These are phyloP conservation scores for Tribolium castaneum DNA, from an alignment of 1,140 invertebrate genomes.

Conservation along the genomic window DNA sequence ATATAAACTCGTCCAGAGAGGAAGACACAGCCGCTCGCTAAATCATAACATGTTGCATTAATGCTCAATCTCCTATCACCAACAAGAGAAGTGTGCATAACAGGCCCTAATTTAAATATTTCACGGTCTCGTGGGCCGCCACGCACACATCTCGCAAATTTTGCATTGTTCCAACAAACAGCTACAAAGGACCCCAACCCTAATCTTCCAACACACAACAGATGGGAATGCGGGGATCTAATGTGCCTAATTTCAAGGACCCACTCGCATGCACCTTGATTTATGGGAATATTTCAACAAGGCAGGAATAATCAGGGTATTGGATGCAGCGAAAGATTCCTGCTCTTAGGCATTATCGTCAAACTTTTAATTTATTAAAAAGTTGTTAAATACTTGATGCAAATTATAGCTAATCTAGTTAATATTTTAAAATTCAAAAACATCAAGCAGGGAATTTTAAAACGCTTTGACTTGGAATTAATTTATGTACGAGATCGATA, in stretches of 20 bases:
- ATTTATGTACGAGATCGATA: not conserved
- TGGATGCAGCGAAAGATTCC: not conserved
- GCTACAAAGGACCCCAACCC: constrained; percentile 14
- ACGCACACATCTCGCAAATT: constrained; percentile 45
- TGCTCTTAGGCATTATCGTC: not conserved
- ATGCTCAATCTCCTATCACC: constrained; percentile 53
- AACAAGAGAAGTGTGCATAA: constrained; percentile 55
- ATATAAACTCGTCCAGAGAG: not conserved
- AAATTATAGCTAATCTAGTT: not conserved
- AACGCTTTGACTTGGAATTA: not conserved
- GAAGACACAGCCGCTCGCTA: constrained; percentile 44
- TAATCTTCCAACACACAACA: constrained; percentile 3
- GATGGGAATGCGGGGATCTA: constrained; percentile 3
- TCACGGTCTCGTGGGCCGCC: constrained; percentile 50
- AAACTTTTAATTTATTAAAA: not conserved
- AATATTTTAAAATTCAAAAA: not conserved
- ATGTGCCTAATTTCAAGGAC: constrained; percentile 3
- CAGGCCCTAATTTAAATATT: constrained; percentile 59
- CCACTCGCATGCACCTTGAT: not conserved
- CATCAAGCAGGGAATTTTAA: not conserved
- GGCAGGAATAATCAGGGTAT: no score
- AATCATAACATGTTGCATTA: constrained; percentile 51
- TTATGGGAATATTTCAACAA: no score
- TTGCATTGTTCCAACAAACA: constrained; percentile 41
- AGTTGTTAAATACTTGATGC: not conserved